These are phyloP conservation scores for Caradrina kadenii DNA, from an alignment of 2,888 invertebrate species.

Conservation along the genomic window DNA sequence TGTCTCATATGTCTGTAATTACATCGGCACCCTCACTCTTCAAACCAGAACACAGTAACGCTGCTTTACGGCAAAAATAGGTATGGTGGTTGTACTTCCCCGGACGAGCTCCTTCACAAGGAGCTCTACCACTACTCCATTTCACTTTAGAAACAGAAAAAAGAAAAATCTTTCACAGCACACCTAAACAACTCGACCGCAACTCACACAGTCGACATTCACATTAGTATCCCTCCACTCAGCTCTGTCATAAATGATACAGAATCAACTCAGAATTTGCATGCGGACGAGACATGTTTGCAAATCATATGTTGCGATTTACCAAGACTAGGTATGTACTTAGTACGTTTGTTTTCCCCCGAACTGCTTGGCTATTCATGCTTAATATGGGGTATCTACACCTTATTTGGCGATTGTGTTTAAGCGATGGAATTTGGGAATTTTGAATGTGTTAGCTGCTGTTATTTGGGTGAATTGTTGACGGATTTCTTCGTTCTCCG, in stretches of 20 bases:
- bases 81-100: too few relatives aligned
- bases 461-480: background rate
- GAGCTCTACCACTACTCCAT: too few relatives aligned
- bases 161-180: background rate
- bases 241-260: constrained; percentile 74
- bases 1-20: too few relatives aligned
- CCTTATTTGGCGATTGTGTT: constrained; percentile 26
- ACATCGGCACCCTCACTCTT: too few relatives aligned
- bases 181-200: background rate
- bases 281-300: constrained; percentile 75
- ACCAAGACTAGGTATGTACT: constrained; percentile 61
- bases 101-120: too few relatives aligned
- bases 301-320: constrained; percentile 75
- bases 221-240: constrained; percentile 58
- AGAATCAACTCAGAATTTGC: constrained; percentile 74
- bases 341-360: constrained; percentile 40
- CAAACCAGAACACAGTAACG: too few relatives aligned
- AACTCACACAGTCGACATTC: background rate
- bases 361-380: constrained; percentile 32
- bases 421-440: background rate
- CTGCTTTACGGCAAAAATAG: too few relatives aligned
- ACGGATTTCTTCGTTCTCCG: too few relatives aligned
- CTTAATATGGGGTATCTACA: constrained; percentile 41
- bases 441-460: background rate
- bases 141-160: too few relatives aligned